phyloP scores from a whole-genome alignment of 2,888 invertebrate species.

The Tetragnatha montana region DNA sequence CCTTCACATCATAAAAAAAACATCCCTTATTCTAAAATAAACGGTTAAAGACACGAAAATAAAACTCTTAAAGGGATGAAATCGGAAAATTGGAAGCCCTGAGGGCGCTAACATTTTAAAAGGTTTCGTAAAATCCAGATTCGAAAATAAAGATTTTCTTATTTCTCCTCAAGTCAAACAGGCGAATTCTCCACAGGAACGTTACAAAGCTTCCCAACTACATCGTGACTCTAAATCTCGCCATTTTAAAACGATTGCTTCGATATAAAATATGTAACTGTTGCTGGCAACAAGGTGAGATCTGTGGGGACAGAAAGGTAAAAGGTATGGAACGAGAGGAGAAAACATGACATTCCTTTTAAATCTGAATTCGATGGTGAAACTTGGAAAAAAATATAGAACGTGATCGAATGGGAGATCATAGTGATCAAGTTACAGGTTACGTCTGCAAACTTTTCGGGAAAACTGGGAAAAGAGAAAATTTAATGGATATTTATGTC shows the following conservation, averaged over 20 bases:
- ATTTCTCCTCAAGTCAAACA: not conserved
- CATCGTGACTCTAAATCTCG: conserved; percentile 10
- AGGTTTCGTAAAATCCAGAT: conserved; percentile 19
- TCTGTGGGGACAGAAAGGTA: not conserved
- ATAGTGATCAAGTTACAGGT: not conserved
- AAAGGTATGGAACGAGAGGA: not conserved
- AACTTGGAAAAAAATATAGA: not conserved
- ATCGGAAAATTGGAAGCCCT: not conserved
- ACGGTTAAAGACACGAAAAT: not conserved
- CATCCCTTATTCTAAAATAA: not conserved
- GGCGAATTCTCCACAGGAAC: conserved; percentile 13
- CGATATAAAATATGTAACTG: not conserved
- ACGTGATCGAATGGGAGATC: not conserved
- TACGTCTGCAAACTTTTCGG: not conserved
- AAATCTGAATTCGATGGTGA: not conserved
- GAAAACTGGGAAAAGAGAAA: not conserved
- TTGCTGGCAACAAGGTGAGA: not conserved
- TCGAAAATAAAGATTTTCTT: conserved; percentile 6
- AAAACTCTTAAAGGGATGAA: not conserved
- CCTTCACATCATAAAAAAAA: not conserved
- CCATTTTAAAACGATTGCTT: not conserved
- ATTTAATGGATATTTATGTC: too few relatives aligned
- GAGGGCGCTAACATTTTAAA: conserved; percentile 1
- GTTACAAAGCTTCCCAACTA: conserved; percentile 9
- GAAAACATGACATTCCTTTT: conserved; percentile 44